Evolutionary conservation across 2,113 vertebrate genomes (phyloP), one percentile per base, ranked within the genome.

Genomic region (Ascaphus truei): DNA sequence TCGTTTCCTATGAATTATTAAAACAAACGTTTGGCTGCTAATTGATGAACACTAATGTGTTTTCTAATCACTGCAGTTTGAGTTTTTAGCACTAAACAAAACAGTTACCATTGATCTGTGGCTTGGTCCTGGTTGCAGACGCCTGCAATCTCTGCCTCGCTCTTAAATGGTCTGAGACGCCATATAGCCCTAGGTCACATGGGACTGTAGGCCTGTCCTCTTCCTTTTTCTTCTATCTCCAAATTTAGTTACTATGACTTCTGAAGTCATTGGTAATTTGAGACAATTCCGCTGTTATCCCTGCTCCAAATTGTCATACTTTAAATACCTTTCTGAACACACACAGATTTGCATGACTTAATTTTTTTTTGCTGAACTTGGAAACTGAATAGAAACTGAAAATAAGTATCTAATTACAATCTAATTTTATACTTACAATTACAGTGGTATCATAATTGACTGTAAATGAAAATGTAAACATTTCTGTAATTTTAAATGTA

Each of bases 41-140:
- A 99, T 97, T 98, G 96, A 95, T 92, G 92, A 95, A 93, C 89
- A 86, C 90, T 98, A 95, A 97, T 96, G 95, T 98, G 94, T 98
- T 96, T 97, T 95, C 93, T 98, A 97, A 98, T 98, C 96, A 96
- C 93, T 95, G 92, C 92, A 96, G 92, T 94, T 95, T 91, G 93
- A 94, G 88, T 93, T 96, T 93, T 95, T 95, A 95, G 93, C 90
- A 92, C 92, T 92, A 94, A 95, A 95, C 93, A 94, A 95, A 96
- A 96, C 90, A 93, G 88, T 92, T 84, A 82, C 71, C 89, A 98
- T 96, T 95, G 96, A 98, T 98, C 90, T 88, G 85, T 87, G 74
- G 81, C 68, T 75, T 81, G 71, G 83, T 77, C 77, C 86, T 86
- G 80, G 86, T 88, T 91, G 86, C 85, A 88, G 80, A 83, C 58